Conservation (phyloP, 2,113 vertebrate species). For the Pandion haliaetus region DNA sequence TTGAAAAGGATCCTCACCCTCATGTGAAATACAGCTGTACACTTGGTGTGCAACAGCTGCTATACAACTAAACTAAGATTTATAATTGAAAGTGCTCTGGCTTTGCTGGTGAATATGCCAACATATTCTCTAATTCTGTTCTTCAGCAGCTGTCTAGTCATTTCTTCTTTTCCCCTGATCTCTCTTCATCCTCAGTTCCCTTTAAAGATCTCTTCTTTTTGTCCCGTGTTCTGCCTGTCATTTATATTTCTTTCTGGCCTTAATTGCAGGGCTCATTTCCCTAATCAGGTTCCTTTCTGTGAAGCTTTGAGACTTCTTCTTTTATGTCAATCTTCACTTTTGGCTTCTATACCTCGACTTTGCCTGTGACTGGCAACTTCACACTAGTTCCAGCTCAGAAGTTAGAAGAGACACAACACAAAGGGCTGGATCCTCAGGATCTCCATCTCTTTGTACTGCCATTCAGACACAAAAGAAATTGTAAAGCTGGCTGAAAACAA, state of each 20-base stretch:
- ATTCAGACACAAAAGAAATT: background rate
- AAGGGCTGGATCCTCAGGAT: background rate
- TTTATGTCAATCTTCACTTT: background rate
- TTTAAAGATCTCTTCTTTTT: background rate
- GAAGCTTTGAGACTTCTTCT: background rate
- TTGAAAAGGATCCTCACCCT: background rate
- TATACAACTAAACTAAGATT: background rate
- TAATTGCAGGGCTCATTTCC: background rate
- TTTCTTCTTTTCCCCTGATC: background rate
- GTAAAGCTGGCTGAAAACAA: background rate
- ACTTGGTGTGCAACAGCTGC: background rate
- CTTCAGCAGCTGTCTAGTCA: background rate
- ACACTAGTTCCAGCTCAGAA: background rate
- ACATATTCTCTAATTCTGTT: background rate
- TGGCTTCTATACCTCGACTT: background rate
- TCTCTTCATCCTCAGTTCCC: background rate
- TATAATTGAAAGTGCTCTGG: background rate
- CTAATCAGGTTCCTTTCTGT: background rate
- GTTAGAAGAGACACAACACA: background rate
- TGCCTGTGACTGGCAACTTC: background rate
- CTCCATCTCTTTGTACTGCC: background rate
- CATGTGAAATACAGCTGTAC: background rate
- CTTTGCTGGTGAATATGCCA: background rate
- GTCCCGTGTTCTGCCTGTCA: background rate
- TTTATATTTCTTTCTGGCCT: background rate